A percentile compares a stretch with the other conserved stretches of the same genome.
Conservation (phyloP, 1,140 invertebrate genomes). For the Meloidogyne chitwoodi region DNA sequence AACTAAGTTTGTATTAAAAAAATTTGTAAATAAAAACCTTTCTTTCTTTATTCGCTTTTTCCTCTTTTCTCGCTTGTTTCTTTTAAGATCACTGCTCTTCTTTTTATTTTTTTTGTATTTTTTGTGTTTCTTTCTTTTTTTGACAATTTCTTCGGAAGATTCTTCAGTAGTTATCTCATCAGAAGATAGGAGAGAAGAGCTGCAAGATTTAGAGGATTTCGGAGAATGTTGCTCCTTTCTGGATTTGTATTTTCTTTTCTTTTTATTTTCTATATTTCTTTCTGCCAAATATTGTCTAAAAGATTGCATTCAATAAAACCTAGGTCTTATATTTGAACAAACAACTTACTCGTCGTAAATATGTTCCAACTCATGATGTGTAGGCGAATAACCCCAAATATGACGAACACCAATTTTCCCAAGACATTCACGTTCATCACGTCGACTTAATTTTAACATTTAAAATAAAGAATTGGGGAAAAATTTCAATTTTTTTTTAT, state of each 20-base stretch:
- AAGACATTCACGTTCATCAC: conserved; percentile 38
- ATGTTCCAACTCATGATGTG: conserved; percentile 43
- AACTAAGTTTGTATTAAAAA: no score
- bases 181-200: conserved; percentile 10
- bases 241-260: conserved; percentile 8
- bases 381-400: conserved; percentile 52
- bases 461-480: no score
- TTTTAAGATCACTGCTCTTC: conserved; percentile 41
- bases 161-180: conserved; percentile 5
- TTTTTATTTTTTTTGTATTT: conserved; percentile 48
- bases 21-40: not conserved
- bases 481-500: not conserved
- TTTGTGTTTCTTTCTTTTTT: conserved; percentile 32
- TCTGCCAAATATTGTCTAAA: conserved; percentile 8
- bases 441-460: conserved; percentile 35
- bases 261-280: conserved; percentile 19
- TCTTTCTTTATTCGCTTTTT: not conserved
- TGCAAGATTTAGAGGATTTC: not conserved
- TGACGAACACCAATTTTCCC: conserved; percentile 26
- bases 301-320: not conserved
- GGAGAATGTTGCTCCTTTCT: not conserved
- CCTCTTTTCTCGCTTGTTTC: conserved; percentile 28
- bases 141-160: conserved; percentile 18
- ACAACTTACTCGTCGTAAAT: conserved; percentile 43
- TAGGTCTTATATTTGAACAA: not conserved